Evolutionary conservation across 2,113 vertebrate genomes (phyloP), one percentile per base, ranked within the genome.

Genomic region (Hypanus sabinus): DNA sequence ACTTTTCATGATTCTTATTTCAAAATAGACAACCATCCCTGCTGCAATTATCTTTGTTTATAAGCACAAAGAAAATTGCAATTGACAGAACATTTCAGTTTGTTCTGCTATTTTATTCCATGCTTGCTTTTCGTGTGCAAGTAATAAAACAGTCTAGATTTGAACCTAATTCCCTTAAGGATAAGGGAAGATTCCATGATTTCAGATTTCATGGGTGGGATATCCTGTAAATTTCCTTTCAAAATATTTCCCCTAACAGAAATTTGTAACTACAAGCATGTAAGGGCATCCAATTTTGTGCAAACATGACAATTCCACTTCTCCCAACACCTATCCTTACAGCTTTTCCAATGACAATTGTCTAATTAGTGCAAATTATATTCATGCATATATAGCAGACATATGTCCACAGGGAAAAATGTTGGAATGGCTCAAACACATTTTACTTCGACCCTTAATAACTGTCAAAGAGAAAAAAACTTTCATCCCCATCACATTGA

Each of bases 291-390:
- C 30, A 62, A 70, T 68, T 10, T n/a, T 68, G 33, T 18, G 36
- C 33, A 16, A 91, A 91, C n/a, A 70, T 91, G 88, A 91, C 88
- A 91, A 22, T 68, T 91, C 57, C 30, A 36, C 68, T 91, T 91
- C 88, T n/a, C 60, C 68, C 88, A 91, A 68, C 62, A 91, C n/a
- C 62, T 8, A 38, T 91, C 62, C 62, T 90, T 70, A 70, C 33
- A 62, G 88, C n/a, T 91, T 91, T n/a, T 70, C 88, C 0, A 70
- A 91, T 22, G n/a, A 16, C 18, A 30, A 91, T 70, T 38, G 57
- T 33, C 88, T 14, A 91, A 91, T 91, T 91, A 91, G n/a, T 36
- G 27, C 62, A 22, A 91, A 68, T 91, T 91, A 68, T 36, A 68
- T 65, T 65, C 88, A 68, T n/a, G 62, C 88, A 36, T 36, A 14